Percentiles rank a stretch among this genome's conserved stretches.
phyloP scores from a whole-genome alignment of 2,113 vertebrate genomes.

The Calidris pygmaea region DNA sequence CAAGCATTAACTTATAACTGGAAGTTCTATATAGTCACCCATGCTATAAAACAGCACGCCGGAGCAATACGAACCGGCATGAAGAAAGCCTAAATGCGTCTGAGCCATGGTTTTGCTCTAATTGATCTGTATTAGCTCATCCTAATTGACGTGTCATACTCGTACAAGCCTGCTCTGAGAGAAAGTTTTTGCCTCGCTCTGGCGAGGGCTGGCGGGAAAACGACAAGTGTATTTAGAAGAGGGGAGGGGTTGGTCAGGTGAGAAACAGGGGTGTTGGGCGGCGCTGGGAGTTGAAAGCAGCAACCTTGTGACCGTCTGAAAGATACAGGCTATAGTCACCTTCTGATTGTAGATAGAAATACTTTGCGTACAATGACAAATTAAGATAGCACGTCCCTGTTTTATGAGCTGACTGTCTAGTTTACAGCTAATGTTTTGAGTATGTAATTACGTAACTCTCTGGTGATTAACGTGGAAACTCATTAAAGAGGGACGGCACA shows the following conservation, averaged over 20 bases:
- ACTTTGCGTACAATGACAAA: background rate
- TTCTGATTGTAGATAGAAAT: background rate
- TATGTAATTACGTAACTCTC: background rate
- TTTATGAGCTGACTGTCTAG: background rate
- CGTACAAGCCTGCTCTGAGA: background rate
- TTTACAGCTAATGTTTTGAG: background rate
- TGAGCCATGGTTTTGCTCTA: background rate
- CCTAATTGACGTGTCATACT: background rate
- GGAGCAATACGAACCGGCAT: background rate
- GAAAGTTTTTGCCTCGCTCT: background rate
- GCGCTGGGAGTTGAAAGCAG: background rate
- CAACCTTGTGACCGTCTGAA: fast-evolving
- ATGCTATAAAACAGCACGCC: background rate
- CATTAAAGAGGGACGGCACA: background rate
- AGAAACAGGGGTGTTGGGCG: background rate
- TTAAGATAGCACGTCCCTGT: background rate
- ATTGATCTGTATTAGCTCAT: background rate
- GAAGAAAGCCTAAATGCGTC: background rate
- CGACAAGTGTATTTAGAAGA: background rate
- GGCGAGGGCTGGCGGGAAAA: background rate
- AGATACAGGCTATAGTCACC: background rate
- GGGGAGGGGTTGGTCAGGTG: fast-evolving
- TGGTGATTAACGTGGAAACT: background rate
- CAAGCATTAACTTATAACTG: background rate
- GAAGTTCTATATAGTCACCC: background rate